Evolutionary conservation across 2,888 invertebrate species (phyloP).

Genomic region (Apamea monoglypha): DNA sequence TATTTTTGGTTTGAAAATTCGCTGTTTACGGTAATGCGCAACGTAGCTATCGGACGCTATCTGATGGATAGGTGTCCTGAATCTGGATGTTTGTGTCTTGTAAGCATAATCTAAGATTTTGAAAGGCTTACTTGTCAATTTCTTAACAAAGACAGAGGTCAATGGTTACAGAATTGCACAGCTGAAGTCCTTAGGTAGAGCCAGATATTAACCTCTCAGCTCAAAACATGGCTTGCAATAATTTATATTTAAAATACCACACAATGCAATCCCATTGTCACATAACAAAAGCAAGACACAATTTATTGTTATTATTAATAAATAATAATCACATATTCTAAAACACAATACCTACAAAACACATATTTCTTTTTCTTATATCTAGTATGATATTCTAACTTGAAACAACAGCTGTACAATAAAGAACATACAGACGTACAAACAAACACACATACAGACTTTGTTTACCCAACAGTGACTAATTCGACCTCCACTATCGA

Average conservation of each 20-base stretch:
- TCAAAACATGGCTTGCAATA: background rate
- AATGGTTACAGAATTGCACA: too few species aligned
- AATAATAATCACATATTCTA: conserved; percentile 5
- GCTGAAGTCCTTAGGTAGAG: too few species aligned
- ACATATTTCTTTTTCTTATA: conserved; percentile 6
- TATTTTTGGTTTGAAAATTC: too few species aligned
- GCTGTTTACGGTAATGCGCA: too few species aligned
- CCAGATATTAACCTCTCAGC: background rate
- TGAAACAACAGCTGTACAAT: conserved; percentile 5
- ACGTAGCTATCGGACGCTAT: too few species aligned
- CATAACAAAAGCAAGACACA: background rate
- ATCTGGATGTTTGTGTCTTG: background rate
- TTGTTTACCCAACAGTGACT: conserved; percentile 59
- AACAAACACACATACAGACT: conserved; percentile 31
- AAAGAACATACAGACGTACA: conserved; percentile 31
- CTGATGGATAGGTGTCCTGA: background rate
- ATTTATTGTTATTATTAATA: conserved; percentile 2
- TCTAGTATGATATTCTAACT: background rate
- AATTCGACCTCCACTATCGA: conserved; percentile 64
- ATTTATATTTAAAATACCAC: conserved; percentile 2
- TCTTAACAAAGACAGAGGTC: background rate
- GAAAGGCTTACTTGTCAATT: background rate
- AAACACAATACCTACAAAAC: conserved; percentile 13
- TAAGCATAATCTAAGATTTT: background rate
- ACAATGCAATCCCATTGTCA: background rate